These are phyloP conservation scores for Tapera naevia DNA, from an alignment of 2,797 vertebrate genomes.

Conservation along the genomic window DNA sequence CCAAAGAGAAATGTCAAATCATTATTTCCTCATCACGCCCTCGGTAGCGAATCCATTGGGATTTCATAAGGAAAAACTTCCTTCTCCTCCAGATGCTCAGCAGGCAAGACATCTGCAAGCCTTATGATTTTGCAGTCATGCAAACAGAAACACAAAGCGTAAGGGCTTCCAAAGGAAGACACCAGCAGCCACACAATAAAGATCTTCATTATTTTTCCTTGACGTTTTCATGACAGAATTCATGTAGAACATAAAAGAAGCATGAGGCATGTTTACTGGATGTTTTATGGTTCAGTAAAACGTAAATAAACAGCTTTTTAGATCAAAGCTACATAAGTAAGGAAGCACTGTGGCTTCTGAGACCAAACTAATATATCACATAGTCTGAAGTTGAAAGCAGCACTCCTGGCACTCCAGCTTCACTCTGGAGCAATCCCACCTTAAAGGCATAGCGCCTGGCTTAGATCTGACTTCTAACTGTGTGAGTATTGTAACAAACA, in stretches of 20 bases:
- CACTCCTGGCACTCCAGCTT: background rate
- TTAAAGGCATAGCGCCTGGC: background rate
- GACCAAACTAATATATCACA: slow-evolving; percentile 40
- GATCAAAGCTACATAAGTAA: slow-evolving; percentile 71
- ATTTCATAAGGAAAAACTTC: background rate
- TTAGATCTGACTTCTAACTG: background rate
- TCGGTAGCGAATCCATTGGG: background rate
- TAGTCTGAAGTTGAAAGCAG: slow-evolving; percentile 17
- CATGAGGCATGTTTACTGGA: slow-evolving; percentile 58
- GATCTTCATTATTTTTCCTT: slow-evolving; percentile 30
- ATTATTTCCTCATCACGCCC: background rate
- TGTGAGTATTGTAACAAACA: background rate
- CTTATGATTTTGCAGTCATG: background rate
- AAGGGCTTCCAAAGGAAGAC: slow-evolving; percentile 52
- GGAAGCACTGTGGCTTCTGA: slow-evolving; percentile 66
- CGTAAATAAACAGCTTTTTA: slow-evolving; percentile 75
- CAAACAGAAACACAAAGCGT: background rate
- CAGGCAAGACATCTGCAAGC: slow-evolving; percentile 63
- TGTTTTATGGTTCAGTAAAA: slow-evolving; percentile 73
- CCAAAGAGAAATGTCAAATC: background rate
- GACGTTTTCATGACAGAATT: slow-evolving; percentile 25
- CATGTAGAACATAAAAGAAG: slow-evolving; percentile 55
- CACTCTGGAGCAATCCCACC: background rate
- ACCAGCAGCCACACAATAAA: slow-evolving; percentile 12
- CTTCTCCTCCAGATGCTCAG: slow-evolving; percentile 9